Base-by-base conservation (phyloP, 2,113 vertebrate species). In the Plectropomus leopardus region DNA sequence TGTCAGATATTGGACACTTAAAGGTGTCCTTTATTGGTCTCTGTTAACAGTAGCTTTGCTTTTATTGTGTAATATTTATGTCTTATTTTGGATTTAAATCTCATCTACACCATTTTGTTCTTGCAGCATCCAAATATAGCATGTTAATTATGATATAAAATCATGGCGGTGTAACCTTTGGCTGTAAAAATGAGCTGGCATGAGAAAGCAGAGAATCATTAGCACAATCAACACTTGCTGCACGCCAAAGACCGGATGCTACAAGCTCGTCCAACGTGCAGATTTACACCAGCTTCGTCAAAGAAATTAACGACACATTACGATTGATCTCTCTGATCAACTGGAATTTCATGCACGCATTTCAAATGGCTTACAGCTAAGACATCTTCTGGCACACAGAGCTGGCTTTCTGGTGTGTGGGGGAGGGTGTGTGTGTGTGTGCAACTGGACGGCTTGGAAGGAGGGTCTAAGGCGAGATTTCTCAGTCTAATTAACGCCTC, bases 401-500 rank as follows among this genome's bases (percentile, higher is more conserved):
- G 8, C 48, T 16, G 30, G 34, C 42, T 68, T 60, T 85, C 58
- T 89, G 66, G 9, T 75, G 77, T 55, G 40, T 68, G 50, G 58
- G 75, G 55, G 88, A 44, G 78, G 23, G 69, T 71, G 63, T 68
- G 24, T 76, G 61, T 80, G 47, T 80, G 78, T 65, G 58, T 83
- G 72, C 63, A 61, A 76, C 68, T 82, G 65, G 65, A 71, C 24
- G 59, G 69, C 86, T 86, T 85, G 89, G 77, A 86, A 76, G 83
- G 80, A 87, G 70, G 78, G 67, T 64, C 23, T 54, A 75, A 81
- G 45, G 42, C 77, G 55, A 64, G 74, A 90, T 88, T 87, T 90
- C 87, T 92, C 92, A 89, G 82, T 80, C 87, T 92, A 94, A 94
- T 94, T 93, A 89, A 76, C 85, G 26, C 88, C 81, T 84, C 78